A percentile compares a stretch with the other conserved stretches of the same genome.
Evolutionary conservation across 2,113 vertebrate genomes (phyloP).

Genomic region (Sinocyclocheilus anophthalmus): DNA sequence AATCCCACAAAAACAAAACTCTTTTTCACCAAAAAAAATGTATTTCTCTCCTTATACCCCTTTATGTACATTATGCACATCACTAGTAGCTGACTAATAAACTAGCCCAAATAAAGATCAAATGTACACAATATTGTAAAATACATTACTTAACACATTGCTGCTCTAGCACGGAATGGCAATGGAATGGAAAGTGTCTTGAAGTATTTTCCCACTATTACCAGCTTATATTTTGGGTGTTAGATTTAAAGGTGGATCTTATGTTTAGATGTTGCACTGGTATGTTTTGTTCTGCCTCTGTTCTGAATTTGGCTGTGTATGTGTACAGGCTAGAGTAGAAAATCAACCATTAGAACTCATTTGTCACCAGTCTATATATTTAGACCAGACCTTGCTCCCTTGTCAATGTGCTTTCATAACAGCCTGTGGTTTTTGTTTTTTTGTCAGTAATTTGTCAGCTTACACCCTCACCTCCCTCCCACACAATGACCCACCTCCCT

Average conservation of each 20-base stretch:
- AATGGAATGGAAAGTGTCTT: background rate
- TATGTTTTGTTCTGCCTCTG: constrained; percentile 30
- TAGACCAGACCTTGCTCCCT: constrained; percentile 65
- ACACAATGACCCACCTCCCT: background rate
- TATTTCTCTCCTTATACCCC: too few species aligned
- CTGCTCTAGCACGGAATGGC: background rate
- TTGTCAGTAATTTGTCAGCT: constrained; percentile 59
- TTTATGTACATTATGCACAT: too few species aligned
- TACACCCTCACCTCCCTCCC: constrained; percentile 33
- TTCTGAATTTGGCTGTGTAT: constrained; percentile 49
- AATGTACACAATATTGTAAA: background rate
- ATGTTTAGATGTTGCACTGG: background rate
- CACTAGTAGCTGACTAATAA: background rate
- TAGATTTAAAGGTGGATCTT: too few species aligned
- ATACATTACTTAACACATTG: background rate
- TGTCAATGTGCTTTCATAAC: constrained; percentile 59
- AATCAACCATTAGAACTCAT: constrained; percentile 67
- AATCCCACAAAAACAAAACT: too few species aligned
- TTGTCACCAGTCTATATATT: constrained; percentile 66
- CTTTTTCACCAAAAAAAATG: too few species aligned
- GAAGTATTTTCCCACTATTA: background rate
- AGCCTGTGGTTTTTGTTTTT: constrained; percentile 44
- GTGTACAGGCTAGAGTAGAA: constrained; percentile 55
- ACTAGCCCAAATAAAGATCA: background rate
- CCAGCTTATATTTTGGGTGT: background rate